Conservation (phyloP, 2,888 invertebrate genomes). For the Baccha elongata region DNA sequence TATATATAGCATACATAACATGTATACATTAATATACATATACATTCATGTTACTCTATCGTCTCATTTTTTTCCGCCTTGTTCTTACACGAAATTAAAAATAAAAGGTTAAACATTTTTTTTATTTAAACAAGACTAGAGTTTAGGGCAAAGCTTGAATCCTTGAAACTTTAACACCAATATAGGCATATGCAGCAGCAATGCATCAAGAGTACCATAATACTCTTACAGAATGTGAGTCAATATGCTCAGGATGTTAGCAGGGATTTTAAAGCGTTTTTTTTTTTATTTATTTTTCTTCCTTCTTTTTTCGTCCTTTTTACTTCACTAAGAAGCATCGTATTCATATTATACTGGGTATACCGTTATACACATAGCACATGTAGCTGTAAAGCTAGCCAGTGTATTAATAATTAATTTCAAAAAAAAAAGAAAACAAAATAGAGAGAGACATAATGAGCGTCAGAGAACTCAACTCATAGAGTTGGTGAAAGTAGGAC, state of each 20-base stretch:
- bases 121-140: slow-evolving; percentile 19
- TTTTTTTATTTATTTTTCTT: slow-evolving; percentile 6
- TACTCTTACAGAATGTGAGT: slow-evolving; percentile 57
- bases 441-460: slow-evolving; percentile 10
- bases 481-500: slow-evolving; percentile 3
- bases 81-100: slow-evolving; percentile 32
- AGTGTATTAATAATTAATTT: slow-evolving; percentile 67
- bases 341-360: slow-evolving; percentile 28
- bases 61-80: slow-evolving; percentile 23
- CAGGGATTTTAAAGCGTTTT: slow-evolving; percentile 44
- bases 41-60: too few relatives aligned
- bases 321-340: slow-evolving; percentile 41
- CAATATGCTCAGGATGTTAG: slow-evolving; percentile 56
- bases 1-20: too few relatives aligned
- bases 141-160: slow-evolving; percentile 46
- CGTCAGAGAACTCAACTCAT: background rate
- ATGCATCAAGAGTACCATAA: slow-evolving; percentile 36
- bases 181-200: slow-evolving; percentile 49
- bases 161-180: slow-evolving; percentile 72
- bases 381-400: slow-evolving; percentile 29
- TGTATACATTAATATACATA: too few relatives aligned
- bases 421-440: slow-evolving; percentile 20
- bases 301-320: slow-evolving; percentile 26
- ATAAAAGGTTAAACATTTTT: too few relatives aligned
- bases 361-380: slow-evolving; percentile 31